Evolutionary conservation across 2,797 vertebrate genomes (phyloP).

Genomic region (Melanotaenia pygmaea): DNA sequence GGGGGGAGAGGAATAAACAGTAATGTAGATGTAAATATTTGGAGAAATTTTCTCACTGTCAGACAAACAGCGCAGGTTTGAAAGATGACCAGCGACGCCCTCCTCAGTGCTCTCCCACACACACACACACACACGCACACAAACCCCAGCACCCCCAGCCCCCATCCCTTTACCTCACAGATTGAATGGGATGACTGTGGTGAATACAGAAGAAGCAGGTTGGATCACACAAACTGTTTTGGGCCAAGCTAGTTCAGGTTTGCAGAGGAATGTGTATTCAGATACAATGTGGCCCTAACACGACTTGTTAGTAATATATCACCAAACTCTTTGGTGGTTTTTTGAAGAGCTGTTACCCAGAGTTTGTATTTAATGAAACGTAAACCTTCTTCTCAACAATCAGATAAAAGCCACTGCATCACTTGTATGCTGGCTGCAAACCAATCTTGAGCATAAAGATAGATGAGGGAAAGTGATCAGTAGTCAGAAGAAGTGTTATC

Average conservation of each 20-base stretch:
- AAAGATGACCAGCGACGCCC: conserved; percentile 69
- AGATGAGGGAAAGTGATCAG: background rate
- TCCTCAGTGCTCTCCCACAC: conserved; percentile 54
- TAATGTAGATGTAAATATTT: conserved; percentile 87
- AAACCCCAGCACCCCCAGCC: conserved; percentile 39
- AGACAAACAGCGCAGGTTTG: conserved; percentile 75
- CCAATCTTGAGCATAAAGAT: background rate
- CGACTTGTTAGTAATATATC: background rate
- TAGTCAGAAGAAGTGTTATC: background rate
- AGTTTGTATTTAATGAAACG: background rate
- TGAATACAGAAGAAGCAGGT: conserved; percentile 41
- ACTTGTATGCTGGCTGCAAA: background rate
- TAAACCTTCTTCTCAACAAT: conserved; percentile 1
- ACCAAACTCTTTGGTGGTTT: background rate
- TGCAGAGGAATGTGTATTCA: conserved; percentile 8
- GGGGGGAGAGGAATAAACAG: conserved; percentile 76
- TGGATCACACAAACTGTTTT: conserved; percentile 25
- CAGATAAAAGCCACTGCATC: background rate
- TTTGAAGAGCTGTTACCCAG: background rate
- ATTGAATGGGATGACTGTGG: conserved; percentile 62
- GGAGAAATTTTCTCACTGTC: conserved; percentile 81
- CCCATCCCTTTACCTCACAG: conserved; percentile 44
- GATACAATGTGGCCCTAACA: background rate
- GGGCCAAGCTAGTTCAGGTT: background rate
- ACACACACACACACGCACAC: conserved; percentile 1